These are phyloP conservation scores for Nemopilema nomurai DNA, from an alignment of 30 jellyfish, hydroid and myxozoan genomes.

Conservation along the genomic window DNA sequence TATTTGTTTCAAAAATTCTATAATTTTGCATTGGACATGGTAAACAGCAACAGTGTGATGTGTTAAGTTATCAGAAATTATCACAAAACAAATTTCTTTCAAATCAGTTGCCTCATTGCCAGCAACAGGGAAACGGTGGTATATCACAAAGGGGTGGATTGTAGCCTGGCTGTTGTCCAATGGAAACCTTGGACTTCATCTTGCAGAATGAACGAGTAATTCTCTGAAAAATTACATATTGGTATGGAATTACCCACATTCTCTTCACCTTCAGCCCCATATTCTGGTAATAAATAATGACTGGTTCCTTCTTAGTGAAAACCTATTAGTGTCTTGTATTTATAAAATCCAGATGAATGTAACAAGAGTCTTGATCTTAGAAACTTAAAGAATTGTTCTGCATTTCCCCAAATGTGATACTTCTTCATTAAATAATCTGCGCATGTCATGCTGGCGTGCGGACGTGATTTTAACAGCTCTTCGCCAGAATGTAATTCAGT, in stretches of 20 bases:
- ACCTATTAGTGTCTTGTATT: too few species aligned
- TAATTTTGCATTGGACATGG: neutral
- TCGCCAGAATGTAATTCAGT: slow-evolving; percentile 18
- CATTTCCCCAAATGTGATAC: too few species aligned
- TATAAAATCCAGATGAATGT: too few species aligned
- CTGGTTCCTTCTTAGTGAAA: too few species aligned
- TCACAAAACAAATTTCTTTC: slow-evolving; percentile 2
- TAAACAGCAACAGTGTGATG: slow-evolving; percentile 17
- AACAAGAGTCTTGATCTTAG: too few species aligned
- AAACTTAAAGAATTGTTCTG: too few species aligned
- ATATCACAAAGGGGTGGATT: slow-evolving; percentile 56
- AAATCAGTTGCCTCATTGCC: neutral
- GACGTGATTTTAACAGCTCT: slow-evolving; percentile 24
- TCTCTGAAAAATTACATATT: slow-evolving; percentile 58
- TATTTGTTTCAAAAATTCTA: neutral
- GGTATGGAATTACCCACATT: too few species aligned
- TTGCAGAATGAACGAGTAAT: slow-evolving; percentile 47
- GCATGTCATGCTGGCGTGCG: slow-evolving; percentile 33
- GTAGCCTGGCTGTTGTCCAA: slow-evolving; percentile 66
- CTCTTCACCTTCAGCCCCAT: too few species aligned
- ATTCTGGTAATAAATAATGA: too few species aligned
- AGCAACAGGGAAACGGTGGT: slow-evolving; percentile 3
- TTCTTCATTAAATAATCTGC: too few species aligned
- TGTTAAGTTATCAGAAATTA: slow-evolving; percentile 5
- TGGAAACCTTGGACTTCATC: slow-evolving; percentile 63